phyloP scores from a whole-genome alignment of 2,888 invertebrate species.

The Mesoligia furuncula region DNA sequence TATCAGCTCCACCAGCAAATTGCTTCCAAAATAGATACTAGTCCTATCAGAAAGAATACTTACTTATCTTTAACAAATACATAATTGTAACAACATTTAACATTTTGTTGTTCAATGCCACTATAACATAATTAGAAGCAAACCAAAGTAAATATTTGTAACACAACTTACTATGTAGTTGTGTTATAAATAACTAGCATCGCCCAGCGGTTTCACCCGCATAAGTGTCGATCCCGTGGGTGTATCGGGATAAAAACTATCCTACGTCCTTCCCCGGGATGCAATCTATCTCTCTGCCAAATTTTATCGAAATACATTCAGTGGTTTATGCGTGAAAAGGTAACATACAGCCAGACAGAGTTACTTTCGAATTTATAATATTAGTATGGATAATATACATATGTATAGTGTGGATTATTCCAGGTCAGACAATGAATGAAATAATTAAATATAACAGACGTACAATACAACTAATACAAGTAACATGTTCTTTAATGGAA shows the following conservation, averaged over 20 bases:
- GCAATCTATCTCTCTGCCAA: too few relatives aligned
- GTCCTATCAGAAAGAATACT: neutral
- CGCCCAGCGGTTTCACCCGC: too few relatives aligned
- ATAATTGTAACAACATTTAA: constrained; percentile 6
- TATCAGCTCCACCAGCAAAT: neutral
- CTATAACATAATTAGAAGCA: constrained; percentile 6
- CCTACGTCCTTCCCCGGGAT: too few relatives aligned
- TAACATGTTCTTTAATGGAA: constrained; percentile 18
- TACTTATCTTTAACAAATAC: constrained; percentile 5
- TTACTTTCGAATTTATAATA: too few relatives aligned
- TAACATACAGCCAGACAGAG: too few relatives aligned
- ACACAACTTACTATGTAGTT: constrained; percentile 9
- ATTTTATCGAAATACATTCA: too few relatives aligned
- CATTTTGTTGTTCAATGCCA: constrained; percentile 34
- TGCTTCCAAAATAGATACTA: neutral
- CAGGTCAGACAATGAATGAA: constrained; percentile 28
- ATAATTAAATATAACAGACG: constrained; percentile 19
- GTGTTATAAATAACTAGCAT: neutral
- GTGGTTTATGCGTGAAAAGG: too few relatives aligned
- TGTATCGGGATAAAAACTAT: too few relatives aligned
- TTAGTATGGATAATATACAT: too few relatives aligned
- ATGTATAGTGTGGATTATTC: neutral
- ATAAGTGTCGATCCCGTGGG: too few relatives aligned
- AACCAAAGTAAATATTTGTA: constrained; percentile 17
- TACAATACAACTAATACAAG: neutral